Base-by-base conservation (phyloP, 2,888 invertebrate genomes). In the Erebia aethiops region DNA sequence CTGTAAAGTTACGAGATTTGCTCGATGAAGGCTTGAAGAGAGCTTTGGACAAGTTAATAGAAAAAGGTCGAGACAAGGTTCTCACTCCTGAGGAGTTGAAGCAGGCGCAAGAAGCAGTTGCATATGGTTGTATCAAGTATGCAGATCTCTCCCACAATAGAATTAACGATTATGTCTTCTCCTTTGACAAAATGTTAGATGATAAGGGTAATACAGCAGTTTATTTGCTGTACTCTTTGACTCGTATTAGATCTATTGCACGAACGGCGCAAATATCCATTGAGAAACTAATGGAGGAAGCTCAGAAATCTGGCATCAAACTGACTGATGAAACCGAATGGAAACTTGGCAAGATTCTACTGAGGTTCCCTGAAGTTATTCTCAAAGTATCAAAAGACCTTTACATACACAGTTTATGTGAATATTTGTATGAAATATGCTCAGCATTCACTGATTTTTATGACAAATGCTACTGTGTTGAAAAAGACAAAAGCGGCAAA, bases 141-240 rank as follows among this genome's bases (percentile, higher is more conserved):
- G 97, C 99, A 5, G 99, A 99, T 94, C 94, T 99, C 63, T 97
- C 97, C 14, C 98, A 99, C 82, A 98, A 98, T 86, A 95, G 99
- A 74, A 95, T 95, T 70, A 97, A 97, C 85, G 99, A 99, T 84
- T 99, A 99, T 85, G 95, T 99, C 1, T 99, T 99, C 91, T 99
- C 99, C 0, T 99, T 99, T 89, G 99, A 99, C 84, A 98, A 98
- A 94, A 99, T 99, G 99, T 94, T 99, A 75, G 99, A 99, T 83
- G 99, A 99, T 86, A 97, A 97, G 85, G 99, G 99, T 11, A 99
- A 99, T 86, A 99, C 99, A 0, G 99, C 99, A 0, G 99, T 99
- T 0, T 99, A 99, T 85, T 93, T 99, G 67, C 90, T 99, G 9
- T 99, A 99, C 88, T 98, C 98, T 0, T 95, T 97, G 78, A 99